Base-by-base conservation (phyloP, 2,888 invertebrate genomes). In the Melanophora roralis region DNA sequence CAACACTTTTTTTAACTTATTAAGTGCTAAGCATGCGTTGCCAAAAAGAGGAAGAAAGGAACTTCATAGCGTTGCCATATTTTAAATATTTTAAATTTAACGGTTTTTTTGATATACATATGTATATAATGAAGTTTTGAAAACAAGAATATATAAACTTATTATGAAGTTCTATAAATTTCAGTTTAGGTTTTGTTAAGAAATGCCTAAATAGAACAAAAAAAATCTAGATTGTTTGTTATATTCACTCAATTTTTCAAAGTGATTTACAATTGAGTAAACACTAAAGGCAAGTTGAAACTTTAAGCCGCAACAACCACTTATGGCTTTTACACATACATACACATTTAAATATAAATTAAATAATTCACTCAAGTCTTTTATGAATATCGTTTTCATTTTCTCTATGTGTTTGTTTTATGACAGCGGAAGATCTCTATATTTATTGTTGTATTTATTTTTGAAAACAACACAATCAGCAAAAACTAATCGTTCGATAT, bases 401-500 rank as follows among this genome's bases (percentile, higher is more conserved):
- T 34, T 16, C 55, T 36, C 16, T 64, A 38, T 11, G 9, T 57
- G 45, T 19, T 36, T 59, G 27, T 14, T 11, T 40, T 14, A 27
- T 47, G 12, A 21, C 64, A 57, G 64, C 47, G 64, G 64, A 49
- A 74, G 74, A 74, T 74, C 74, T 74, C 65, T 38, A 57, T 49
- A 47, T 27, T 21, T 72, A 62, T 43, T 60, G 34, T 16, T 27
- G n/a, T 69, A 16, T 36, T 45, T 1, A 2, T 21, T 38, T 62
- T 19, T 7, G 21, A 65, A 57, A 65, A 49, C 64, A 55, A 51
- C 47, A 71, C 59, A 49, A 71, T 60, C 27, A 43, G 47, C 65
- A 59, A 49, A 27, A 76, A 69, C 60, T 47, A 62, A 76, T 75
- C 51, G 53, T 75, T 75, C 68, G 60, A 76, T 64, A 71, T 60